These are phyloP conservation scores for Antitype chi DNA, from an alignment of 2,888 invertebrate species.

Conservation along the genomic window DNA sequence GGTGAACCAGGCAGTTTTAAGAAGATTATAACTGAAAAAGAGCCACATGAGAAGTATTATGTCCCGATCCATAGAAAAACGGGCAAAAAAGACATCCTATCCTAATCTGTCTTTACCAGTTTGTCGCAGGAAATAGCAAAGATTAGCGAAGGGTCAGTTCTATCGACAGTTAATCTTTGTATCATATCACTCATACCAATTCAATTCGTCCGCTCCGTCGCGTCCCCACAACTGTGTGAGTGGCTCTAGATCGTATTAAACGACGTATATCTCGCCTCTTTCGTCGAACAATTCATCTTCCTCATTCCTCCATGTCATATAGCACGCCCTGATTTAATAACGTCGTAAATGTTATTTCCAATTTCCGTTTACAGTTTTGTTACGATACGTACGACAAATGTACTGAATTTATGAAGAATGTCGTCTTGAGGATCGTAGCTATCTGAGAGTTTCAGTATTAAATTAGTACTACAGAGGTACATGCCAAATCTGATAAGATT, in stretches of 20 bases:
- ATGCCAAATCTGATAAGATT: neutral
- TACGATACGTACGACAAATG: constrained; percentile 10
- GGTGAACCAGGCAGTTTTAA: constrained; percentile 15
- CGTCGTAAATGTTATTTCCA: constrained; percentile 56
- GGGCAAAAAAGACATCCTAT: neutral
- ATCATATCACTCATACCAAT: constrained; percentile 41
- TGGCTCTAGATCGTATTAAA: constrained; percentile 17
- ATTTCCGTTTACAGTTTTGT: constrained; percentile 46
- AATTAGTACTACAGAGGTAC: constrained; percentile 5
- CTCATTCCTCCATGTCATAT: constrained; percentile 51
- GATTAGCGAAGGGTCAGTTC: constrained; percentile 17
- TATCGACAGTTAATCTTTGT: constrained; percentile 36
- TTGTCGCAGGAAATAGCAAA: constrained; percentile 7
- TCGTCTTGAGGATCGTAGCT: constrained; percentile 5
- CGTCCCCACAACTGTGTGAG: constrained; percentile 14
- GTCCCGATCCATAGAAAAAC: neutral
- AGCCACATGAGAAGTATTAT: neutral
- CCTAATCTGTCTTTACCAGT: neutral
- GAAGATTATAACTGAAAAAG: neutral
- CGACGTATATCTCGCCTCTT: constrained; percentile 36
- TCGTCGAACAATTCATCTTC: constrained; percentile 48
- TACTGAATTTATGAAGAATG: constrained; percentile 26
- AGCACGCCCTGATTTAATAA: constrained; percentile 51
- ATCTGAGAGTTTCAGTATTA: neutral
- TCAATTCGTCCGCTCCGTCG: constrained; percentile 41